Percentiles rank a stretch among this genome's conserved stretches.
phyloP scores from a whole-genome alignment of 2,888 invertebrate genomes.

The Notodonta ziczac region DNA sequence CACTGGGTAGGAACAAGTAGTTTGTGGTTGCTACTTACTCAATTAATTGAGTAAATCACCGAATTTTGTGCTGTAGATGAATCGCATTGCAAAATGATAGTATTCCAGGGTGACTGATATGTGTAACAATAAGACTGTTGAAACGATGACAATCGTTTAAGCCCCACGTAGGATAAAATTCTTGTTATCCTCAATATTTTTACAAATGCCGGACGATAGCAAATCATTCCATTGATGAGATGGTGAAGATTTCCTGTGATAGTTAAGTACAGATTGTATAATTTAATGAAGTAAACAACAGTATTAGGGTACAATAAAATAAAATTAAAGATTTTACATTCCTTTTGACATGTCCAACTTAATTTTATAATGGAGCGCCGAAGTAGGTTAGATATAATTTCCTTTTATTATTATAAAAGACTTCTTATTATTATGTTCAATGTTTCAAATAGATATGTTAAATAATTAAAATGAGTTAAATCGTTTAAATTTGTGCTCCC shows the following conservation, averaged over 20 bases:
- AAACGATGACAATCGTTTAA: constrained; percentile 40
- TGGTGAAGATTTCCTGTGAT: constrained; percentile 61
- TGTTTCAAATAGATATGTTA: constrained; percentile 18
- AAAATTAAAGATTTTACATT: constrained; percentile 37
- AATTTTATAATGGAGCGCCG: constrained; percentile 15
- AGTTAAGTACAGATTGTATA: constrained; percentile 48
- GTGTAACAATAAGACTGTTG: constrained; percentile 37
- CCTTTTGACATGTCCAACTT: constrained; percentile 35
- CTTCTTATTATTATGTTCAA: constrained; percentile 30
- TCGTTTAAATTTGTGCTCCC: constrained; percentile 28
- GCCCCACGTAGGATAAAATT: constrained; percentile 31
- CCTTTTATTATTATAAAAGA: constrained; percentile 27
- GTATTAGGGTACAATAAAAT: constrained; percentile 38
- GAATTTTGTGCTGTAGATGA: background rate
- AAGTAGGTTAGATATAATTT: constrained; percentile 18
- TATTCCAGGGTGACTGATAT: constrained; percentile 27
- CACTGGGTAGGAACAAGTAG: no score
- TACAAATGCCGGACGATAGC: constrained; percentile 29
- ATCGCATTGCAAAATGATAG: background rate
- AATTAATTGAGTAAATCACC: no score
- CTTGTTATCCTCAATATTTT: constrained; percentile 9
- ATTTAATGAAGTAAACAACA: constrained; percentile 38
- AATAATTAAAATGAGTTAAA: constrained; percentile 6
- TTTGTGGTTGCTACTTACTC: background rate
- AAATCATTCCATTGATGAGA: constrained; percentile 51